Percentiles rank a stretch among this genome's conserved stretches.
These are phyloP conservation scores for Guaruba guarouba DNA, from an alignment of 2,113 vertebrate genomes.

Conservation along the genomic window DNA sequence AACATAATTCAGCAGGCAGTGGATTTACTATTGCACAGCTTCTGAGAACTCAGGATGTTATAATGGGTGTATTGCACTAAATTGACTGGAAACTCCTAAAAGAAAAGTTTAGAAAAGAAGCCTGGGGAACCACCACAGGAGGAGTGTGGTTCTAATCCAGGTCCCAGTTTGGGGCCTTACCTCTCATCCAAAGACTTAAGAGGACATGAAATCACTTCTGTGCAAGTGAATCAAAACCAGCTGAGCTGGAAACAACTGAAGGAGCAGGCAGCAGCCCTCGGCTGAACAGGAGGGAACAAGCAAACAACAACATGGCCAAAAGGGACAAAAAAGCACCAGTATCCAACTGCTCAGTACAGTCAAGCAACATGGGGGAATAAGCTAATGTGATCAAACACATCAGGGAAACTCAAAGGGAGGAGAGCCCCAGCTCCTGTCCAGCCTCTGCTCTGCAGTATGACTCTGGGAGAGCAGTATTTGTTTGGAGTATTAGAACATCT, in stretches of 20 bases:
- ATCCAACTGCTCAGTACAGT: not conserved
- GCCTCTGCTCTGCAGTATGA: not conserved
- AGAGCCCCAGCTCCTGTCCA: not conserved
- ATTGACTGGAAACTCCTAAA: accelerated
- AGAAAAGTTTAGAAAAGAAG: not conserved
- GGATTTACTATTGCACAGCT: no score
- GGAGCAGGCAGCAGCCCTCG: not conserved
- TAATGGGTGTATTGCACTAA: accelerated
- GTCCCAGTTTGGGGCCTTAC: no score
- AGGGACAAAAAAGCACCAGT: not conserved
- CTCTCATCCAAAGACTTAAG: not conserved
- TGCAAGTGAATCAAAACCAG: not conserved
- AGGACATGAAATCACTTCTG: accelerated
- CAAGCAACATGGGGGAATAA: accelerated
- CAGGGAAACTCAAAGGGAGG: not conserved
- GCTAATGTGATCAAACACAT: accelerated
- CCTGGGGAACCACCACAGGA: accelerated
- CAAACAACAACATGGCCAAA: not conserved
- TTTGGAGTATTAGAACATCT: accelerated
- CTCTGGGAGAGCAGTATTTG: accelerated
- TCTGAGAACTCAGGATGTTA: not conserved
- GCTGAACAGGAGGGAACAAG: not conserved
- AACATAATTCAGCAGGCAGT: no score
- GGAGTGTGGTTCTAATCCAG: accelerated
- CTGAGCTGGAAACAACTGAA: not conserved